These are phyloP conservation scores for Pseudachorutes palmiensis DNA, from an alignment of 1,140 invertebrate species.

Conservation along the genomic window DNA sequence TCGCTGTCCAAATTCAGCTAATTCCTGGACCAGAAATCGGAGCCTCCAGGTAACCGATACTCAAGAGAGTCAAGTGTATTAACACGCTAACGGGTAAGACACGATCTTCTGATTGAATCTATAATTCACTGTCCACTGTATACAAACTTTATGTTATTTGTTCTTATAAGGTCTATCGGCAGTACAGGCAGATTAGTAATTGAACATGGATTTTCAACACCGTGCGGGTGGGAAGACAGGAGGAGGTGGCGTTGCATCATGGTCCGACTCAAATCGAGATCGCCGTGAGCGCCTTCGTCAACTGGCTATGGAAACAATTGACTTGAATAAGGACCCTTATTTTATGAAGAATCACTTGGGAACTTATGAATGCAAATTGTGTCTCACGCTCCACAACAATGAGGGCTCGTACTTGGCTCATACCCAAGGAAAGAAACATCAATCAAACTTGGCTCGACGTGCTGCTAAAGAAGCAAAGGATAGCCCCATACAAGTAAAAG, in stretches of 20 bases:
- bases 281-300: conserved; percentile 89
- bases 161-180: too few species aligned
- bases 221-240: conserved; percentile 97
- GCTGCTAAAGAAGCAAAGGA: conserved; percentile 99
- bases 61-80: too few species aligned
- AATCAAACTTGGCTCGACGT: conserved; percentile 92
- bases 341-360: conserved; percentile 99
- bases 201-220: conserved; percentile 90
- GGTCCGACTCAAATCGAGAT: conserved; percentile 96
- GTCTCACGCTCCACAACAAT: conserved; percentile 97
- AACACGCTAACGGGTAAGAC: too few species aligned
- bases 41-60: too few species aligned
- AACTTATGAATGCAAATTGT: conserved; percentile 98
- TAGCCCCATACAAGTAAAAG: conserved; percentile 60
- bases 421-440: conserved; percentile 99
- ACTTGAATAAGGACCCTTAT: conserved; percentile 97
- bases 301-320: conserved; percentile 95
- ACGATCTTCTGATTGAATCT: too few species aligned
- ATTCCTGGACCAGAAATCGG: too few species aligned
- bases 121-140: background rate
- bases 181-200: too few species aligned
- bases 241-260: conserved; percentile 94
- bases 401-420: conserved; percentile 99
- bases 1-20: too few species aligned
- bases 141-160: background rate